phyloP scores from a whole-genome alignment of 1,140 invertebrate species.

The Aleiodes sp. region DNA sequence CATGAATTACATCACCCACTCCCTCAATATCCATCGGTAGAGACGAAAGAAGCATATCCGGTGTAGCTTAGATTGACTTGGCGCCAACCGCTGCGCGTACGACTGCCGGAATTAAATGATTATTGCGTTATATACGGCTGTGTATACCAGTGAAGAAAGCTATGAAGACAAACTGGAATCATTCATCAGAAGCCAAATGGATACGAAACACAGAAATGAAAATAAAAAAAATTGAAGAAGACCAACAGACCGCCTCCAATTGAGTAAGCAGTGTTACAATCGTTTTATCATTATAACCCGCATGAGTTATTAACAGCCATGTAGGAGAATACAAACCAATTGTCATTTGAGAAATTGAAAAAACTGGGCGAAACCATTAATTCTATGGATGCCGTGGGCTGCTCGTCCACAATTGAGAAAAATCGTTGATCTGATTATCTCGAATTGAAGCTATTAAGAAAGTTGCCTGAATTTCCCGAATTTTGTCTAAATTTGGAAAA shows the following conservation, averaged over 20 bases:
- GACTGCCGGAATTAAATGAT: constrained; percentile 65
- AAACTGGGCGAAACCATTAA: constrained; percentile 54
- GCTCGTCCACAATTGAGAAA: not conserved
- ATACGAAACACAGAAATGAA: constrained; percentile 21
- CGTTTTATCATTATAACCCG: constrained; percentile 3
- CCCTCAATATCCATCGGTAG: constrained; percentile 35
- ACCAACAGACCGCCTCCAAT: not conserved
- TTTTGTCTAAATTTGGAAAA: too few species aligned
- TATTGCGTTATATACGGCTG: constrained; percentile 56
- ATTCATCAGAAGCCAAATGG: constrained; percentile 7
- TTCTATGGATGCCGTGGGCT: constrained; percentile 40
- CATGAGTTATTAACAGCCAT: constrained; percentile 14
- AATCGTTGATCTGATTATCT: constrained; percentile 18
- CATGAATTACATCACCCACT: constrained; percentile 53
- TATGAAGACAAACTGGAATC: not conserved
- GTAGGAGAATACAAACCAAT: constrained; percentile 50
- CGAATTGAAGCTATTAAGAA: not conserved
- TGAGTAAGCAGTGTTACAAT: not conserved
- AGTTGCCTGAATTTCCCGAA: too few species aligned
- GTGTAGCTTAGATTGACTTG: constrained; percentile 65
- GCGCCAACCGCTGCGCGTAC: constrained; percentile 63
- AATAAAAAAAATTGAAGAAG: constrained; percentile 35
- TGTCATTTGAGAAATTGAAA: constrained; percentile 49
- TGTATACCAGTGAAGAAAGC: constrained; percentile 9
- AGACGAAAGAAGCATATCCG: constrained; percentile 64